phyloP scores from a whole-genome alignment of 2,797 vertebrate species.

The Morelia viridis region DNA sequence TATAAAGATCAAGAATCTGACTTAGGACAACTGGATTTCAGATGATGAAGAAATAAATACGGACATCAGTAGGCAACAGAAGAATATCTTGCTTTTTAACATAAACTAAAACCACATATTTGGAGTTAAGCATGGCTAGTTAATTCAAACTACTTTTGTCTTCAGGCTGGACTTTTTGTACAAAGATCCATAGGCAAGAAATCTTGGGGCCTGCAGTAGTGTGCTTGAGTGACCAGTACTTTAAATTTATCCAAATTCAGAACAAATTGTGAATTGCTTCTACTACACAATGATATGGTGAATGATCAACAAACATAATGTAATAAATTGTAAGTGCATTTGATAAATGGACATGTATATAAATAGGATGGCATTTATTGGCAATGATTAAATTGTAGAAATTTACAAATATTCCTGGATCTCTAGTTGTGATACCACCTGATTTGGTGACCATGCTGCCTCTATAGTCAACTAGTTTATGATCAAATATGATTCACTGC shows the following conservation, averaged over 20 bases:
- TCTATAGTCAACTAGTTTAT: slow-evolving; percentile 64
- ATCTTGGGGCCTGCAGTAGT: neutral
- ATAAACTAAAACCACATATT: accelerated
- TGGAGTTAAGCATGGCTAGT: neutral
- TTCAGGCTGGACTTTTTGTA: neutral
- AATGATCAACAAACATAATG: slow-evolving; percentile 55
- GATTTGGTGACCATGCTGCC: slow-evolving; percentile 27
- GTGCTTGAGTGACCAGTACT: neutral
- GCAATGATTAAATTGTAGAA: neutral
- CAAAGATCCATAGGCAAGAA: slow-evolving; percentile 5
- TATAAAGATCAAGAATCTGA: slow-evolving; percentile 71
- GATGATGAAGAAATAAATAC: neutral
- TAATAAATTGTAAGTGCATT: slow-evolving; percentile 58
- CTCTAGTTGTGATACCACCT: neutral
- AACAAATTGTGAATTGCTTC: slow-evolving; percentile 56
- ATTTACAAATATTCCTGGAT: neutral
- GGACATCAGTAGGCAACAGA: slow-evolving; percentile 22
- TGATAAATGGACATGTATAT: slow-evolving; percentile 44
- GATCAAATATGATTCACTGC: slow-evolving; percentile 62
- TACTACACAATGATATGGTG: slow-evolving; percentile 50
- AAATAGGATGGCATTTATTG: slow-evolving; percentile 60
- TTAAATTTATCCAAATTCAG: neutral
- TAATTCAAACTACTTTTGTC: neutral
- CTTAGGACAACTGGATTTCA: slow-evolving; percentile 52
- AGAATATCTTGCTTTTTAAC: slow-evolving; percentile 12